phyloP scores from a whole-genome alignment of 2,113 vertebrate species.

The Henicopernis longicauda region DNA sequence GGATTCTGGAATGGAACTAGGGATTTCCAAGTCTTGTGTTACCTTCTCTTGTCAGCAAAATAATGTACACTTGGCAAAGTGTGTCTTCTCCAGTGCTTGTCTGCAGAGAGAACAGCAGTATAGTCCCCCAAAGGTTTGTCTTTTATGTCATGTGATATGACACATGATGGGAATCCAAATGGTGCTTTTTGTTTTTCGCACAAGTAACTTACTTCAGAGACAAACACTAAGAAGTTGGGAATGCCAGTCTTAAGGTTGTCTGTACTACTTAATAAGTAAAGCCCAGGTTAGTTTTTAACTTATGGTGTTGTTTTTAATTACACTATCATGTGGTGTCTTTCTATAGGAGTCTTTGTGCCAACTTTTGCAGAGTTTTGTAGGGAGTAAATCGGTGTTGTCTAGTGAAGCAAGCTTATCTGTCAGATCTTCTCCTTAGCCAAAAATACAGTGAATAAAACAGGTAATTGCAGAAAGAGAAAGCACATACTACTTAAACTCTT shows the following conservation, averaged over 20 bases:
- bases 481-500: background rate
- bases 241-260: background rate
- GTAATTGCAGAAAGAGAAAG: background rate
- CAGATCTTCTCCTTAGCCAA: background rate
- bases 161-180: background rate
- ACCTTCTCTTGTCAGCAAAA: background rate
- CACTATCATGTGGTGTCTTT: background rate
- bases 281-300: background rate
- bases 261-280: background rate
- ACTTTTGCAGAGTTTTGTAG: background rate
- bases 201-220: background rate
- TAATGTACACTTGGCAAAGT: background rate
- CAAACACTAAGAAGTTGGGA: background rate
- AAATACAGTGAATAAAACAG: background rate
- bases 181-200: background rate
- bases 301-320: background rate
- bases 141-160: background rate
- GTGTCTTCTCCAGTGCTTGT: background rate
- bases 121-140: background rate
- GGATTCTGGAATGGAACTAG: background rate
- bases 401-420: background rate
- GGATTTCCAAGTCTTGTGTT: background rate
- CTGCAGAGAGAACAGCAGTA: background rate
- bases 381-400: background rate
- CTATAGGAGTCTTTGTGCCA: background rate